Evolutionary conservation across 2,888 invertebrate species (phyloP).

Genomic region (Endotricha flammealis): DNA sequence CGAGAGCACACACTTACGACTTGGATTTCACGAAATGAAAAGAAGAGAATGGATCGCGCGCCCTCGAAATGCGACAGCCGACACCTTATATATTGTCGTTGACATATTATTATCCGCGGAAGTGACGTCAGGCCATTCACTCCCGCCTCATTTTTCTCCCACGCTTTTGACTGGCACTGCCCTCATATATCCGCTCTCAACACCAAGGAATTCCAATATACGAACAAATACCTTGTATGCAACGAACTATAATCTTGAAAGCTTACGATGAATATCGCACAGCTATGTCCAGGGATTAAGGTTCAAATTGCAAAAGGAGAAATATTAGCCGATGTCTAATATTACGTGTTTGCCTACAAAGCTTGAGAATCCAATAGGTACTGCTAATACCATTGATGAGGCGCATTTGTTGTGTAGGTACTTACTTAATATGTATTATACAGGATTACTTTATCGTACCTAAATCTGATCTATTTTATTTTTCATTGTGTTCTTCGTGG

Average conservation of each 20-base stretch:
- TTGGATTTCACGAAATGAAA: too few relatives aligned
- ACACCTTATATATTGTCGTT: too few relatives aligned
- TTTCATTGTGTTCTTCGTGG: too few relatives aligned
- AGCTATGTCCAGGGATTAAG: conserved; percentile 13
- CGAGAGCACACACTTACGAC: too few relatives aligned
- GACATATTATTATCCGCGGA: too few relatives aligned
- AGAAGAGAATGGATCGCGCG: too few relatives aligned
- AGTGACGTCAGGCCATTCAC: conserved; percentile 1
- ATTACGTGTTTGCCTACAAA: conserved; percentile 21
- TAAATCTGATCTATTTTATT: too few relatives aligned
- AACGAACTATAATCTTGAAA: conserved; percentile 21
- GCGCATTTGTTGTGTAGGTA: conserved; percentile 6
- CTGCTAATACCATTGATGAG: conserved; percentile 16
- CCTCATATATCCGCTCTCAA: conserved; percentile 4
- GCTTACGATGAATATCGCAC: conserved; percentile 12
- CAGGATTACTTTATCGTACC: too few relatives aligned
- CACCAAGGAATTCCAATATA: conserved; percentile 38
- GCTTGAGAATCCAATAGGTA: conserved; percentile 22
- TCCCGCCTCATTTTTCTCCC: conserved; percentile 3
- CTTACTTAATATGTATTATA: conserved; percentile 6
- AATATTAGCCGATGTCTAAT: conserved; percentile 15
- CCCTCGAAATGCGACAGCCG: too few relatives aligned
- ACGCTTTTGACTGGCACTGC: not conserved
- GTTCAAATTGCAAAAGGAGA: conserved; percentile 11
- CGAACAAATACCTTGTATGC: conserved; percentile 26